Evolutionary conservation across 2,113 vertebrate genomes (phyloP).

Genomic region (Cathartes aura): DNA sequence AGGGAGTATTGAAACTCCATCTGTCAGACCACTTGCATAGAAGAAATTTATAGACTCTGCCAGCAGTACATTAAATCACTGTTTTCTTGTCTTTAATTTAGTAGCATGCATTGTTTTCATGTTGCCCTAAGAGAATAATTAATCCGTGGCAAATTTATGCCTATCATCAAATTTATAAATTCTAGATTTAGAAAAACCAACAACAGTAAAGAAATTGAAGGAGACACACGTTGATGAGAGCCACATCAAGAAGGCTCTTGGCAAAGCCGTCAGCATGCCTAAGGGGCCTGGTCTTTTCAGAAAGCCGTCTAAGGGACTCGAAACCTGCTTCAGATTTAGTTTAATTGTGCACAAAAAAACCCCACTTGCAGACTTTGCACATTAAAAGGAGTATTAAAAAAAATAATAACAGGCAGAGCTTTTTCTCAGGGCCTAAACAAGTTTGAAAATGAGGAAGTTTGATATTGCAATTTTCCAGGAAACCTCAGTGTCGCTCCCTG

Average conservation of each 20-base stretch:
- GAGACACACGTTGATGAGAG: not conserved
- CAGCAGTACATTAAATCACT: not conserved
- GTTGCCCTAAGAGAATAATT: not conserved
- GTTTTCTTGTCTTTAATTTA: not conserved
- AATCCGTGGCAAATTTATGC: not conserved
- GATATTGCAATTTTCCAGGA: not conserved
- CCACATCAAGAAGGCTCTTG: not conserved
- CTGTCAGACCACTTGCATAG: conserved; percentile 3
- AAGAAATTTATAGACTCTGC: not conserved
- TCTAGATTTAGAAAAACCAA: not conserved
- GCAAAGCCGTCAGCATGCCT: not conserved
- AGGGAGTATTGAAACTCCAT: conserved; percentile 22
- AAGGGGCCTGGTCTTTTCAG: not conserved
- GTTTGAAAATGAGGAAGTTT: not conserved
- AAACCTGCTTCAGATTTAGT: not conserved
- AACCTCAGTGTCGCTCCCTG: not conserved
- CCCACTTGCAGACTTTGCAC: not conserved
- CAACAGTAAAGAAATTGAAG: not conserved
- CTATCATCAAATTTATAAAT: not conserved
- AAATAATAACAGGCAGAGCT: not conserved
- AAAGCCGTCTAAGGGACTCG: not conserved
- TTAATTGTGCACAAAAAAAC: not conserved
- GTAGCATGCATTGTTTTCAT: not conserved
- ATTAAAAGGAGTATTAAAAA: not conserved
- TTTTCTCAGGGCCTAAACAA: not conserved